Percentiles rank a stretch among this genome's conserved stretches.
Evolutionary conservation across 2,797 vertebrate genomes (phyloP).

Genomic region (Lindbergichthys nudifrons): DNA sequence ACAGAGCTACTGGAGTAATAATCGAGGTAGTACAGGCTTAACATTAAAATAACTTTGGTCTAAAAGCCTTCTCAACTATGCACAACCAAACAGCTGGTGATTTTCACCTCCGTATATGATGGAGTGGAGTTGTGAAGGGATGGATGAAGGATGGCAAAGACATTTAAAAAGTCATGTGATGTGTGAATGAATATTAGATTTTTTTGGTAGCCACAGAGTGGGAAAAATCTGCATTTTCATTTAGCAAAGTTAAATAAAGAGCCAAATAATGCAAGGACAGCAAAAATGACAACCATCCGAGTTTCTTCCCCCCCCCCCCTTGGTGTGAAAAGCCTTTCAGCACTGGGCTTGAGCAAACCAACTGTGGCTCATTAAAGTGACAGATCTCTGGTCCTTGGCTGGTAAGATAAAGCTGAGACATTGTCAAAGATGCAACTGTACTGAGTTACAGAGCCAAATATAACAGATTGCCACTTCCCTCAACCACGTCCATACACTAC

Average conservation of each 20-base stretch:
- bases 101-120: constrained; percentile 22
- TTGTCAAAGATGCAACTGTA: constrained; percentile 52
- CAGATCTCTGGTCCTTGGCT: constrained; percentile 54
- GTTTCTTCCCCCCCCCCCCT: background rate
- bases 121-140: background rate
- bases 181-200: background rate
- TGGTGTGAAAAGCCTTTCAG: constrained; percentile 41
- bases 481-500: constrained; percentile 7
- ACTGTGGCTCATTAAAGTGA: constrained; percentile 48
- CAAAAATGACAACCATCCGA: background rate
- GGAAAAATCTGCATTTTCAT: background rate
- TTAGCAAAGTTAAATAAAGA: background rate
- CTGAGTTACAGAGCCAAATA: constrained; percentile 61
- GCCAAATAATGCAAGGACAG: background rate
- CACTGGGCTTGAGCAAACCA: constrained; percentile 15
- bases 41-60: constrained; percentile 52
- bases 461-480: constrained; percentile 49
- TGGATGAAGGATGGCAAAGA: constrained; percentile 11
- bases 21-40: constrained; percentile 36
- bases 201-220: background rate
- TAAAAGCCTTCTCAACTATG: constrained; percentile 4
- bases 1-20: constrained; percentile 37
- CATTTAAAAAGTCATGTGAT: background rate
- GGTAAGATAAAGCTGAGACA: constrained; percentile 54
- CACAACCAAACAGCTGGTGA: constrained; percentile 4